Evolutionary conservation across 2,888 invertebrate genomes (phyloP).

Genomic region (Chymomyza caudatula): DNA sequence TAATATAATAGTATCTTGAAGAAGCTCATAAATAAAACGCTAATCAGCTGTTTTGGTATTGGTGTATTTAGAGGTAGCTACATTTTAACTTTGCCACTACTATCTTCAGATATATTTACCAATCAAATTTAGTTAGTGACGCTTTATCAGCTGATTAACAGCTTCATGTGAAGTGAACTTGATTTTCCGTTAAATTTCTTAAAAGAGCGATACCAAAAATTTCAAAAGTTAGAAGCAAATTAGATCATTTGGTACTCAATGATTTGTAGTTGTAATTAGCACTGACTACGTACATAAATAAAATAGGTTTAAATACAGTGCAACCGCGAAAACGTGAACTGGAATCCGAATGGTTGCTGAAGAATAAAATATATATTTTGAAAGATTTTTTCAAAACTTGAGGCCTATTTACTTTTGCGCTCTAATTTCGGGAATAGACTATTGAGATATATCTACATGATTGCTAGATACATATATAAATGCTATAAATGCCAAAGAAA

Average conservation of each 20-base stretch:
- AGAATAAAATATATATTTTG: no score
- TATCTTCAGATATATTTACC: constrained; percentile 19
- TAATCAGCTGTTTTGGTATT: constrained; percentile 45
- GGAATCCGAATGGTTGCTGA: no score
- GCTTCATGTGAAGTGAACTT: constrained; percentile 61
- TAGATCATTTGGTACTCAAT: not conserved
- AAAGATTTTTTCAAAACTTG: no score
- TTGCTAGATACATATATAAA: no score
- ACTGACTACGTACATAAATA: not conserved
- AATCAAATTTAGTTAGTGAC: constrained; percentile 34
- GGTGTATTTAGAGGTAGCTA: not conserved
- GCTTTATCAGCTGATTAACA: constrained; percentile 52
- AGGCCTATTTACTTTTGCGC: no score
- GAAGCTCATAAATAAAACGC: constrained; percentile 46
- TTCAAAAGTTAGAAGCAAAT: constrained; percentile 41
- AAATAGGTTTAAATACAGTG: not conserved
- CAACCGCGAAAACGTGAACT: no score
- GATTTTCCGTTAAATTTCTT: constrained; percentile 49
- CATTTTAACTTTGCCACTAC: not conserved
- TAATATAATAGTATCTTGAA: not conserved
- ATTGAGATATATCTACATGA: no score
- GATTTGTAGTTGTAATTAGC: constrained; percentile 50
- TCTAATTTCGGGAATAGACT: no score
- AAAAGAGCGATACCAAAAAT: not conserved
- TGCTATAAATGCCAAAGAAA: no score